Conservation (phyloP, 2,113 vertebrate genomes). For the Hoplias malabaricus region DNA sequence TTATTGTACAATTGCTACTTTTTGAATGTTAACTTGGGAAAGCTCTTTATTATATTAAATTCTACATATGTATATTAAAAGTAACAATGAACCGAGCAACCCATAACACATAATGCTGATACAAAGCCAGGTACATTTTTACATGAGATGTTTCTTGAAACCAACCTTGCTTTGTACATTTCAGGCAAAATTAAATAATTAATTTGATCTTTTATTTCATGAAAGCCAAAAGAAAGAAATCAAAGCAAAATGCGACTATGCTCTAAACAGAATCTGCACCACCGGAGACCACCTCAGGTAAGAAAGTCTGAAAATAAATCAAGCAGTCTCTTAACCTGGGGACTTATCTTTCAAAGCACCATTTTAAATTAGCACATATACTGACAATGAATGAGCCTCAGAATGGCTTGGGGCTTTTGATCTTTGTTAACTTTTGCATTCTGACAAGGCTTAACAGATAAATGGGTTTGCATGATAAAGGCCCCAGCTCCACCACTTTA, state of each 20-base stretch:
- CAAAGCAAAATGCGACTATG: neutral
- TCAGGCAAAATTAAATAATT: neutral
- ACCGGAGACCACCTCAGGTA: slow-evolving; percentile 9
- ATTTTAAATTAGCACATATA: slow-evolving; percentile 53
- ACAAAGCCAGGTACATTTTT: too few relatives aligned
- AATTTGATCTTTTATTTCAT: neutral
- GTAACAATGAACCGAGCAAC: too few relatives aligned
- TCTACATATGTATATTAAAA: neutral
- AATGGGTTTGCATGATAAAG: slow-evolving; percentile 37
- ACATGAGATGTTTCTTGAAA: too few relatives aligned
- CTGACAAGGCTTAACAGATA: slow-evolving; percentile 55
- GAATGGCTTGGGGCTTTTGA: slow-evolving; percentile 62
- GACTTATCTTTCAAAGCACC: neutral
- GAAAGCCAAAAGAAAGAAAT: neutral
- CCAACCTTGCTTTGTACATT: neutral
- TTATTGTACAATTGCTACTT: neutral
- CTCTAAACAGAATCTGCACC: neutral
- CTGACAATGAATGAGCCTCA: slow-evolving; percentile 70
- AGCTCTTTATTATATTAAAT: neutral
- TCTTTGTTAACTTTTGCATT: slow-evolving; percentile 59
- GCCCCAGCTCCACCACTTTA: neutral
- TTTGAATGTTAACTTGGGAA: neutral
- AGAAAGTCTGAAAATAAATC: slow-evolving; percentile 1
- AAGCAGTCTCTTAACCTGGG: neutral
- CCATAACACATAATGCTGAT: too few relatives aligned